phyloP scores from a whole-genome alignment of 2,888 invertebrate genomes.

The Eupeodes latifasciatus region DNA sequence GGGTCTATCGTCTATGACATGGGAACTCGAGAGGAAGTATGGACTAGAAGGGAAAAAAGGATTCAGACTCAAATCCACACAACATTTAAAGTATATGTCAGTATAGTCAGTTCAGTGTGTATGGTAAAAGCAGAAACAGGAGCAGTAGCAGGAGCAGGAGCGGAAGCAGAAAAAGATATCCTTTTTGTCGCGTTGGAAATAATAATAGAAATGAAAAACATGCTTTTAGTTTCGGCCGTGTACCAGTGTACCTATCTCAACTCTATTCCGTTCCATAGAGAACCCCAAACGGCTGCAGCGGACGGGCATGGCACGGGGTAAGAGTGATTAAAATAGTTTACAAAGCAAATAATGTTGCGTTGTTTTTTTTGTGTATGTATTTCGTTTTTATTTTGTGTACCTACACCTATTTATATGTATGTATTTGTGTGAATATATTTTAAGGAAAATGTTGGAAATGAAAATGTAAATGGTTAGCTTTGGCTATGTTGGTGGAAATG shows the following conservation, averaged over 20 bases:
- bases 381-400: background rate
- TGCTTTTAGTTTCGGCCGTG: slow-evolving; percentile 48
- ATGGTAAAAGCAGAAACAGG: background rate
- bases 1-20: background rate
- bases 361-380: slow-evolving; percentile 23
- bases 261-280: background rate
- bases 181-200: slow-evolving; percentile 63
- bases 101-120: background rate
- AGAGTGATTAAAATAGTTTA: slow-evolving; percentile 61
- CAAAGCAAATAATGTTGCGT: slow-evolving; percentile 63
- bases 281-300: background rate
- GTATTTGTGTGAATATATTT: background rate
- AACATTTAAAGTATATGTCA: background rate
- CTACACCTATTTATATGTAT: background rate
- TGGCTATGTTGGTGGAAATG: slow-evolving; percentile 12
- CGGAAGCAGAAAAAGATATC: slow-evolving; percentile 22
- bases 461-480: slow-evolving; percentile 37
- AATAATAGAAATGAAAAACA: slow-evolving; percentile 65
- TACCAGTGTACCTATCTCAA: background rate
- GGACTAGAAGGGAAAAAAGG: slow-evolving; percentile 24
- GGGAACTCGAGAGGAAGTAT: too few species aligned
- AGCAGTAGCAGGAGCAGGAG: too few species aligned
- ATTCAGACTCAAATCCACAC: slow-evolving; percentile 27
- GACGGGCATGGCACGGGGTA: slow-evolving; percentile 10
- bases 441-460: slow-evolving; percentile 35